Evolutionary conservation across 2,888 invertebrate species (phyloP), one percentile per base, ranked within the genome.

Genomic region (Trichacis sp.): DNA sequence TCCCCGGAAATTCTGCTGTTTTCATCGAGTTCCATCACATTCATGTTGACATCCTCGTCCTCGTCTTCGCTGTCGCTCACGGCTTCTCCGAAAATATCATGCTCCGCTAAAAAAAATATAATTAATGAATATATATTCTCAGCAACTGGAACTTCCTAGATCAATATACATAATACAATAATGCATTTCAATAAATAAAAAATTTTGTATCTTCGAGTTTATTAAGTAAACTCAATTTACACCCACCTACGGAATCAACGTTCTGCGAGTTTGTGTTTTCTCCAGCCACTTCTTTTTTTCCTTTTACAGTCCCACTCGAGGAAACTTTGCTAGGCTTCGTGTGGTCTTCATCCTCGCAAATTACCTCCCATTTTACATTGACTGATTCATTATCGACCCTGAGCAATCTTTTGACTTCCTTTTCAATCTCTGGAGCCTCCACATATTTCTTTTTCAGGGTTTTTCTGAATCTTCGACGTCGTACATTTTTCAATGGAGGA

Each of bases 401-500:
- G 6, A 99, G 87, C 55, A 99, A 86, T 36, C 97, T 88, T 82
- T 97, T 97, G 0, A 99, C 96, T 87, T 99, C 98, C 82, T 97
- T 97, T 80, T 99, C 98, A 69, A 98, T 96, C 86, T 98, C 98
- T 0, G 98, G 97, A 18, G 96, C 95, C 85, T 98, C 98, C 1
- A 95, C 95, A 85, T 94, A 96, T 85, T 98, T 99, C 84, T 99
- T 99, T 82, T 95, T 96, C 24, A 98, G 84, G 0, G 97, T 97
- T 86, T 97, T 97, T 30, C 98, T 89, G 78, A 98, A 98, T 59
- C 98, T 88, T 55, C 97, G 88, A 73, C 94, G 94, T 8, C 98
- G 88, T 0, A 97, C 95, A 86, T 98, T 98, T 84, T 98, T 99
- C 59, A 97, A 88, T 0, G 98, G 97, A 0, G 97, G 96, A 1